phyloP scores from a whole-genome alignment of 2,888 invertebrate genomes.

The Drosophila monieri region DNA sequence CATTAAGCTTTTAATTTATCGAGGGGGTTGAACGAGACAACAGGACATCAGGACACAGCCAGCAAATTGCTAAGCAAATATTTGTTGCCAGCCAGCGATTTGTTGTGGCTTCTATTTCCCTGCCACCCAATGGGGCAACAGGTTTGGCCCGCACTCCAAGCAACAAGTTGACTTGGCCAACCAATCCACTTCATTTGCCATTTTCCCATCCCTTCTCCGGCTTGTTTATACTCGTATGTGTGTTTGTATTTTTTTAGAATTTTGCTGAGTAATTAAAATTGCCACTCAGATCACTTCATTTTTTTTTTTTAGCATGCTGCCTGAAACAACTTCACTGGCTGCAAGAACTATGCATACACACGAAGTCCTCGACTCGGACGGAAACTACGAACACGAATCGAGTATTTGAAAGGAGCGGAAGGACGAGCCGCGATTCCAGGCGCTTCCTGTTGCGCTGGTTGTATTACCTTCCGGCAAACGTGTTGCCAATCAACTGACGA shows the following conservation, averaged over 20 bases:
- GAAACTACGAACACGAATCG: constrained; percentile 36
- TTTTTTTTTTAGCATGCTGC: neutral
- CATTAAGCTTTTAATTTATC: constrained; percentile 58
- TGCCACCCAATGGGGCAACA: constrained; percentile 47
- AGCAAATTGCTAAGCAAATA: constrained; percentile 68
- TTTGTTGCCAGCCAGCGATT: constrained; percentile 64
- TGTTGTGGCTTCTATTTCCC: constrained; percentile 29
- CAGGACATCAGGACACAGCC: constrained; percentile 11
- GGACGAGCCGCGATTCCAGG: constrained; percentile 41
- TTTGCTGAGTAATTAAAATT: constrained; percentile 38
- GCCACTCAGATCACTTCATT: constrained; percentile 29
- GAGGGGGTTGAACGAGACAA: constrained; percentile 3
- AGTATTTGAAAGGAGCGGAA: constrained; percentile 15
- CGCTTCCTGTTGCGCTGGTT: constrained; percentile 52
- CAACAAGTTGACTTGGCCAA: constrained; percentile 44
- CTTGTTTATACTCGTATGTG: neutral
- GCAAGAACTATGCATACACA: constrained; percentile 38
- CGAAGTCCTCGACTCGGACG: constrained; percentile 19
- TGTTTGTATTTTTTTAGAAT: constrained; percentile 3
- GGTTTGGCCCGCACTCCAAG: constrained; percentile 38
- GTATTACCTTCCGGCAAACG: constrained; percentile 79
- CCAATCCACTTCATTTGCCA: constrained; percentile 7
- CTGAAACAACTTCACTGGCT: neutral
- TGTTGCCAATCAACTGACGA: constrained; percentile 80
- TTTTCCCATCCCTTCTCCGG: neutral